A percentile compares a stretch with the other conserved stretches of the same genome.
Evolutionary conservation across 1,140 invertebrate genomes (phyloP).

Genomic region (Whitmania pigra): DNA sequence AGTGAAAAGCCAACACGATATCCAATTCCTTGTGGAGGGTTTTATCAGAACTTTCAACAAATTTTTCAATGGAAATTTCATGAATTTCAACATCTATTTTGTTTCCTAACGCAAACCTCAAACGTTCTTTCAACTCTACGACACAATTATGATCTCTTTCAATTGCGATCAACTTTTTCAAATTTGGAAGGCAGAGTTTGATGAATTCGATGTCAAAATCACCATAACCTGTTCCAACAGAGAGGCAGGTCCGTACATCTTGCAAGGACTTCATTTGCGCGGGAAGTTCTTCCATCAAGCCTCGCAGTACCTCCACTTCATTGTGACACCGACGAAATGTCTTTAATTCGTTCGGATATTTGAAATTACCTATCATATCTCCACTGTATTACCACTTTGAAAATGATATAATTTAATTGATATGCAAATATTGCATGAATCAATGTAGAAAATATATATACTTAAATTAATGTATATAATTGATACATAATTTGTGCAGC

Average conservation of each 20-base stretch:
- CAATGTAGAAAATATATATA: too few relatives aligned
- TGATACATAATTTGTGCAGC: too few relatives aligned
- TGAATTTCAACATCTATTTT: neutral
- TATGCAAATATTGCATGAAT: too few relatives aligned
- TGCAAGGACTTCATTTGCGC: neutral
- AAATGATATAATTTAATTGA: too few relatives aligned
- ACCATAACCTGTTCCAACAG: neutral
- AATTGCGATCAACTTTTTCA: constrained; percentile 5
- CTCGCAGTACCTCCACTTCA: neutral
- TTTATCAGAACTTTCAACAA: neutral
- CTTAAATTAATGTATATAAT: too few relatives aligned
- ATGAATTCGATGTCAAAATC: constrained; percentile 4
- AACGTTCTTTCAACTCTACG: neutral
- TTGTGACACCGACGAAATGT: neutral
- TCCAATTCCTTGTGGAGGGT: neutral
- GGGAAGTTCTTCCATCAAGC: neutral
- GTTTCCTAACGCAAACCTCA: neutral
- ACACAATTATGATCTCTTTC: neutral
- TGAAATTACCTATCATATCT: too few relatives aligned
- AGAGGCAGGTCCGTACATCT: neutral
- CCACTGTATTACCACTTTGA: too few relatives aligned
- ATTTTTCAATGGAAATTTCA: neutral
- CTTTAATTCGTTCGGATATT: too few relatives aligned
- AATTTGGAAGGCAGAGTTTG: neutral
- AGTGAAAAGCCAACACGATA: neutral